Evolutionary conservation across 2,888 invertebrate species (phyloP).

Genomic region (Furcula furcula): DNA sequence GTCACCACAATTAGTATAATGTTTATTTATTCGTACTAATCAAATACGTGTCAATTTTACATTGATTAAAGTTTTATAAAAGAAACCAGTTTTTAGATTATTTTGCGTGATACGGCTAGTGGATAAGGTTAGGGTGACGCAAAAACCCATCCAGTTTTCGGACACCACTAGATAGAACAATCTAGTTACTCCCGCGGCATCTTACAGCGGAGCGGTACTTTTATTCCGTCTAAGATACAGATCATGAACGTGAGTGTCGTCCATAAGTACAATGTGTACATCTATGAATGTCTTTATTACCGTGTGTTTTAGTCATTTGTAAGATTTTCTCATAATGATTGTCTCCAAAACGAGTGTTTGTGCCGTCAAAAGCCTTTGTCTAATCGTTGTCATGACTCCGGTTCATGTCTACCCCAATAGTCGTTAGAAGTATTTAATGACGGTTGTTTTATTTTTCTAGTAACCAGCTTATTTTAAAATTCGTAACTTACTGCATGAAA

Average conservation of each 20-base stretch:
- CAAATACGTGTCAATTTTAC: slow-evolving; percentile 12
- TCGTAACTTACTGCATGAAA: too few species aligned
- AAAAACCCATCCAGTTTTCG: slow-evolving; percentile 16
- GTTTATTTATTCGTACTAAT: slow-evolving; percentile 5
- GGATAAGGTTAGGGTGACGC: slow-evolving; percentile 26
- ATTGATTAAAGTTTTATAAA: slow-evolving; percentile 9
- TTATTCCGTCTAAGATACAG: slow-evolving; percentile 75
- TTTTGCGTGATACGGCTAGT: slow-evolving; percentile 1
- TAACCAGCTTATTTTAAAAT: too few species aligned
- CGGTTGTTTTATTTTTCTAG: slow-evolving; percentile 13
- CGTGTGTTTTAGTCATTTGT: slow-evolving; percentile 76
- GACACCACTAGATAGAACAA: slow-evolving; percentile 59
- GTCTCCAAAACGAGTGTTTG: slow-evolving; percentile 77
- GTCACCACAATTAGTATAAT: slow-evolving; percentile 2
- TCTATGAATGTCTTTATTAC: slow-evolving; percentile 82
- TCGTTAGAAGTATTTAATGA: slow-evolving; percentile 36
- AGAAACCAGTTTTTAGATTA: slow-evolving; percentile 15
- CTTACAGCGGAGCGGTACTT: slow-evolving; percentile 74
- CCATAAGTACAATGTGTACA: slow-evolving; percentile 73
- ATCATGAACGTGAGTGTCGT: slow-evolving; percentile 80
- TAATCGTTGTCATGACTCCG: slow-evolving; percentile 69
- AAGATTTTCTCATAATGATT: slow-evolving; percentile 83
- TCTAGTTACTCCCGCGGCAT: slow-evolving; percentile 67
- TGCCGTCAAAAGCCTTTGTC: slow-evolving; percentile 78
- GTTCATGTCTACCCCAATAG: slow-evolving; percentile 51